These are phyloP conservation scores for Heteromormyrus szaboi DNA, from an alignment of 2,797 vertebrate genomes.

Conservation along the genomic window DNA sequence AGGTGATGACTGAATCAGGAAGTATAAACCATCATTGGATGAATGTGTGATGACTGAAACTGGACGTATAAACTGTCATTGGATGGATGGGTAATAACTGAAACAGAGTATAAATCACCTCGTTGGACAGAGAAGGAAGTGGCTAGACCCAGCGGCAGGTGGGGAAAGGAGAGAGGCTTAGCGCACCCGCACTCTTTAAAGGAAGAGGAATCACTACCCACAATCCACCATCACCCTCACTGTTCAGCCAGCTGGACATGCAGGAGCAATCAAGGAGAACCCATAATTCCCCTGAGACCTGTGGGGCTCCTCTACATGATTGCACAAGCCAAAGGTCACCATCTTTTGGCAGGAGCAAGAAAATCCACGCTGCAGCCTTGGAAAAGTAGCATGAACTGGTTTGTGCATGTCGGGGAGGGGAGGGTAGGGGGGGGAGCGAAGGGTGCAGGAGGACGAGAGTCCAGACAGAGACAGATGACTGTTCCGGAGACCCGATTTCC, in stretches of 20 bases:
- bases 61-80: background rate
- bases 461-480: constrained; percentile 33
- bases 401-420: background rate
- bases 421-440: background rate
- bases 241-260: background rate
- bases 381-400: background rate
- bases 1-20: background rate
- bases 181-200: background rate
- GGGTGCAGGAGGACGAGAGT: constrained; percentile 5
- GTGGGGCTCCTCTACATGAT: background rate
- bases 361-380: background rate
- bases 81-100: background rate
- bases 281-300: background rate
- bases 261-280: constrained; percentile 9
- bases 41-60: background rate
- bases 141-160: background rate
- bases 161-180: background rate
- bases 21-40: background rate
- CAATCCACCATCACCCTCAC: background rate
- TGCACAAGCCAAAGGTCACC: background rate
- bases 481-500: constrained; percentile 29
- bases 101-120: background rate
- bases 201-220: background rate
- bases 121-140: background rate
- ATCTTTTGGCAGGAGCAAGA: background rate